A percentile compares a stretch with the other conserved stretches of the same genome.
Conservation (phyloP, 1,140 invertebrate species). For the Anagrus nilaparvatae region DNA sequence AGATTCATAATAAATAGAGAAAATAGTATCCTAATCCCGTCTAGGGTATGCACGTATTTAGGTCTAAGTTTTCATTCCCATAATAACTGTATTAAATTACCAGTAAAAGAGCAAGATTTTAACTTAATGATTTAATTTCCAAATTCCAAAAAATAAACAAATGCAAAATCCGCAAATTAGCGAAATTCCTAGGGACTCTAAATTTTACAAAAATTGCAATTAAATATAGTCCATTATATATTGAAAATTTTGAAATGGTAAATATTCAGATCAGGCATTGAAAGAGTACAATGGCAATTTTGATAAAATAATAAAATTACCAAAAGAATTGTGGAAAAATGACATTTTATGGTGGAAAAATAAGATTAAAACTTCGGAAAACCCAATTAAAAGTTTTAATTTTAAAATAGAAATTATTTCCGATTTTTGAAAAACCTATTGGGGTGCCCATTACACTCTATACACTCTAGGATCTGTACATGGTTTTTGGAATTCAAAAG, state of each 20-base stretch:
- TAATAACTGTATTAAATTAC: background rate
- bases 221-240: background rate
- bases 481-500: background rate
- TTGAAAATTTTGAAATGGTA: background rate
- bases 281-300: background rate
- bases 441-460: background rate
- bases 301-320: background rate
- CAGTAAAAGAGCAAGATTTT: background rate
- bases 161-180: background rate
- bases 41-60: slow-evolving; percentile 3
- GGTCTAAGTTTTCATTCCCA: slow-evolving; percentile 8
- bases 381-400: background rate
- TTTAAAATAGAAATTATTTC: background rate
- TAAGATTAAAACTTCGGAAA: background rate
- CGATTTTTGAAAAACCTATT: background rate
- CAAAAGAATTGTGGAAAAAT: background rate
- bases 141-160: background rate
- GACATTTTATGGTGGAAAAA: background rate
- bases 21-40: background rate
- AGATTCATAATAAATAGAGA: slow-evolving; percentile 8
- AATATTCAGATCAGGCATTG: background rate
- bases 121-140: background rate
- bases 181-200: background rate
- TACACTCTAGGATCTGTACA: background rate
- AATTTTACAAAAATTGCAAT: background rate